Evolutionary conservation across 2,797 vertebrate species (phyloP), one percentile per base, ranked within the genome.

Genomic region (Sarcophilus harrisii): DNA sequence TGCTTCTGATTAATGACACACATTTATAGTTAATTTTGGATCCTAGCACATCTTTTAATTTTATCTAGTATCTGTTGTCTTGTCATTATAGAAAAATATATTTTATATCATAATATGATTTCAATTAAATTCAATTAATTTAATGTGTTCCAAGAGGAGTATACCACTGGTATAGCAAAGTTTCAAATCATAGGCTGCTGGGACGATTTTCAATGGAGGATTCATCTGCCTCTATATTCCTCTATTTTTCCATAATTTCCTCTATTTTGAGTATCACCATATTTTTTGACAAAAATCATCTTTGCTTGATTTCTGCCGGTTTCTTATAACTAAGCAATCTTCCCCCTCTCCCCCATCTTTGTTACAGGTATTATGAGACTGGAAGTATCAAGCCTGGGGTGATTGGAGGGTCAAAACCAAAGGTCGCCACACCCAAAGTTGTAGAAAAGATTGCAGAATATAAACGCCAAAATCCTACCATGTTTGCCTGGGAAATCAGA

Each of bases 401-500:
- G 97, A 99, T 99, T 96, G 99, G 99, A 98, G 99, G 99, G 98
- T 99, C 99, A 98, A 99, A 99, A 99, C 99, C 99, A 99, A 99
- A 99, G 99, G 99, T 99, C 93, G 99, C 99, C 99, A 99, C 99
- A 96, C 99, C 99, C 99, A 99, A 99, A 99, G 99, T 99, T 97
- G 99, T 99, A 29, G 99, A 99, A 98, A 99, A 99, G 99, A 99
- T 99, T 4, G 99, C 99, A 21, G 99, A 99, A 98, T 99, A 99
- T 99, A 99, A 99, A 98, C 99, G 99, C 98, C 99, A 99, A 99
- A 99, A 99, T 97, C 99, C 99, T 98, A 99, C 99, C 99, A 99
- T 99, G 99, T 99, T 99, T 99, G 99, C 99, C 99, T 99, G 99
- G 99, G 99, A 99, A 99, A 99, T 99, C 98, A 99, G 99, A 98